Evolutionary conservation across 2,113 vertebrate species (phyloP).

Genomic region (Aegotheles bennettii): DNA sequence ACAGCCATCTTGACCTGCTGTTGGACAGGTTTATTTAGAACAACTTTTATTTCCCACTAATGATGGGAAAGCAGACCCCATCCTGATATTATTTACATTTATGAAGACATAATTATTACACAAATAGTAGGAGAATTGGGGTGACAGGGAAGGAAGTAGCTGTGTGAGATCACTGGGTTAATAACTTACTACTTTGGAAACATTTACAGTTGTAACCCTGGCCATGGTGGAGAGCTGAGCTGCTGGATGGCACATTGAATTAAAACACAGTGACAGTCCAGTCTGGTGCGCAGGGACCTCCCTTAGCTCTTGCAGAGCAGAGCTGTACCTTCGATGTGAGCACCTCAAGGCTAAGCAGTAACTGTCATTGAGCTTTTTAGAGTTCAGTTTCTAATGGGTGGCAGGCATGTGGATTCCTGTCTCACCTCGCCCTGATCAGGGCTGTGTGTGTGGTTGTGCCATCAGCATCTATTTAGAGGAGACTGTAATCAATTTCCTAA

Average conservation of each 20-base stretch:
- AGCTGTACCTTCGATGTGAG: background rate
- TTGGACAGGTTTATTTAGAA: constrained; percentile 63
- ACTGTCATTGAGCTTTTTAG: background rate
- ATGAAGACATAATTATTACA: constrained; percentile 14
- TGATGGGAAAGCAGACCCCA: background rate
- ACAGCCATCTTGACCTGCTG: constrained; percentile 43
- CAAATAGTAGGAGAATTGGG: background rate
- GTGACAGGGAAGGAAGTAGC: background rate
- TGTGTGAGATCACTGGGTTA: background rate
- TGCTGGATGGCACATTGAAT: background rate
- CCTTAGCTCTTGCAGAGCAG: background rate
- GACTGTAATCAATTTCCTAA: background rate
- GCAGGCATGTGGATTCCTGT: background rate
- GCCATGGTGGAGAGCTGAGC: background rate
- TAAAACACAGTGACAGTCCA: background rate
- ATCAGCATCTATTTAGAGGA: background rate
- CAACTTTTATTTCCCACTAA: background rate
- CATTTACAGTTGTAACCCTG: background rate
- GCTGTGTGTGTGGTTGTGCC: background rate
- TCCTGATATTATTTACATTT: constrained; percentile 26
- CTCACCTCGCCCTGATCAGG: background rate
- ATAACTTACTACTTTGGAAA: background rate
- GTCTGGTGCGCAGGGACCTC: background rate
- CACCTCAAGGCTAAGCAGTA: background rate
- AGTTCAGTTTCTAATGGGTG: background rate